Base-by-base conservation (phyloP, 1,140 invertebrate species). In the Pseudomyrmex gracilis region DNA sequence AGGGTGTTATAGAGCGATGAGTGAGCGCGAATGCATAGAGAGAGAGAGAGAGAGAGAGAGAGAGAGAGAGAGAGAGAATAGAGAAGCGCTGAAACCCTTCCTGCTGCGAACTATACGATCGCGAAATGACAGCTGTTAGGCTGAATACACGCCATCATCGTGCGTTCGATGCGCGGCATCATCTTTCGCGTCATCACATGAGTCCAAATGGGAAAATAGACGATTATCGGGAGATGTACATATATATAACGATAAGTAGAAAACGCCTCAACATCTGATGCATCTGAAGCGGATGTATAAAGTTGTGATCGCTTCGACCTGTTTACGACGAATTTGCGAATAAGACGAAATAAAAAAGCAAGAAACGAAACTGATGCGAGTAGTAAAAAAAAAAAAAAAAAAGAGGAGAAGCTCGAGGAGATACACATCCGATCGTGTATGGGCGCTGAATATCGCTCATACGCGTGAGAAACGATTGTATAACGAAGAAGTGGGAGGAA, bases 321-420 rank as follows among this genome's bases (percentile, higher is more conserved):
- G 34, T 34, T 34, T 34, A 34, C 5, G 91, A 93, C 90, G 91
- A 91, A 92, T 93, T 91, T 85, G 82, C 64, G 55, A 71, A 49
- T 20, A 63, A 20, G 70, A 24, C 76, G 63, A 88, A 78, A 78
- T 77, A 87, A 90, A 90, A 89, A 92, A 91, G 91, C 87, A 90
- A 93, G 74, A 87, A 77, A 83, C 43, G 34, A 15, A 45, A 53
- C n/a, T 24, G 15, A 51, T 13, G 47, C 34, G 49, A 22, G 17
- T 34, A 5, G 7, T 20, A 22, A 63, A 45, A n/a, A 53, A 12
- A 2, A n/a, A 49, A 57, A 34, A 63, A 51, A 22, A 20, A 47
- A 24, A 47, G n/a, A n/a, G 45, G 5, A 22, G 57, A 13, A 43
- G 60, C 24, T 64, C 47, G 47, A 64, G 24, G 66, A 80, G 76